Base-by-base conservation (phyloP, 2,797 vertebrate species). In the Lindbergichthys nudifrons region DNA sequence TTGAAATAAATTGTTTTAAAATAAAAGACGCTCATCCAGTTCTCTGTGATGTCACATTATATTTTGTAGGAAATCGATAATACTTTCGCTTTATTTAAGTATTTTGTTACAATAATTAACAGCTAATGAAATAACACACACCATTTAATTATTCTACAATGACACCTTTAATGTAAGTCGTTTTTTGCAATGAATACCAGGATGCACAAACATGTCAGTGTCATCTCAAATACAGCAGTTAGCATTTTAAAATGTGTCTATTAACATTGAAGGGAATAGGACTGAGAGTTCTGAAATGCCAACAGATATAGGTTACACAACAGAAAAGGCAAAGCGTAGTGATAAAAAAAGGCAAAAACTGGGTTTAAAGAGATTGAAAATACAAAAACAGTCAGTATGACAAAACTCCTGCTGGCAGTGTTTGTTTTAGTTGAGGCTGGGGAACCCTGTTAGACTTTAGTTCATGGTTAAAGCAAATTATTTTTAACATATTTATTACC, bases 141-240 rank as follows among this genome's bases (percentile, higher is more conserved):
- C 6, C 46, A 70, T 65, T 76, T 23, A 12, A 11, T 54, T 56
- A 0, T 32, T 59, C 10, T 61, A 58, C 16, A 75, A 12, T 59
- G 21, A 70, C 42, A 77, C 46, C 50, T 84, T 81, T 89, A 86
- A 72, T 90, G 36, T 41, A 76, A 3, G 21, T 54, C 58, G 9
- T 10, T 43, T 61, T 42, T 32, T 60, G 59, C 42, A 72, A 26
- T 32, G 30, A 53, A 59, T 66, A 56, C 47, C 41, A 60, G 0
- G 41, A 30, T 48, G 18, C 61, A 78, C 62, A 84, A 71, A 77
- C 63, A 32, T 48, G 54, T 59, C 7, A 47, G 53, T 18, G 7
- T 70, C 16, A 32, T 71, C 32, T 41, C 4, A 62, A 42, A 47
- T 1, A 32, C 32, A 32, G 0, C 13, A 18, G n/a, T 65, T 57